These are phyloP conservation scores for Stenotaenia linearis DNA, from an alignment of 2,888 invertebrate species.

Conservation along the genomic window DNA sequence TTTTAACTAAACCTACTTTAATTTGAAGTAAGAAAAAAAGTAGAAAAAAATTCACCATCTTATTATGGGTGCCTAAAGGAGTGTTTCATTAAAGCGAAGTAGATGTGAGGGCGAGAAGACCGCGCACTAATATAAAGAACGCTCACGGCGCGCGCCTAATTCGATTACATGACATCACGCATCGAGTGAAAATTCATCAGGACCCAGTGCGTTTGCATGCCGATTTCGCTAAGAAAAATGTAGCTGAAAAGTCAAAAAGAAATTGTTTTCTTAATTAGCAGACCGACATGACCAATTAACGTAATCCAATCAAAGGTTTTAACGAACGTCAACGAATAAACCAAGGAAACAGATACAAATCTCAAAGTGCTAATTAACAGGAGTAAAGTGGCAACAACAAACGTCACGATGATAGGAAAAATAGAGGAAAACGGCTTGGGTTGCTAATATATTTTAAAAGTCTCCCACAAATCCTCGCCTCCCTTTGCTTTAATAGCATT, in stretches of 20 bases:
- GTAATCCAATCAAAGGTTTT: conserved; percentile 8
- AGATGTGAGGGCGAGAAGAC: background rate
- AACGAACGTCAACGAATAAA: conserved; percentile 7
- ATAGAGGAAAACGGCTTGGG: background rate
- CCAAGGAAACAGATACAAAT: conserved; percentile 3
- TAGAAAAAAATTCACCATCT: background rate
- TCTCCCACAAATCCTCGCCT: conserved; percentile 1
- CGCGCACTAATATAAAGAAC: background rate
- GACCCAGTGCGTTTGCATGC: background rate
- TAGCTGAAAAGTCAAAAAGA: background rate
- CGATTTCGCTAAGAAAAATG: background rate
- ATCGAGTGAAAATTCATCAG: conserved; percentile 5
- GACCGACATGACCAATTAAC: conserved; percentile 4
- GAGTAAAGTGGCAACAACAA: background rate
- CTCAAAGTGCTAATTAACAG: conserved; percentile 11
- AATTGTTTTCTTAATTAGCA: conserved; percentile 17
- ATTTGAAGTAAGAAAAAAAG: background rate
- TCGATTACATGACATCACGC: background rate
- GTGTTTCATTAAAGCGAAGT: conserved; percentile 1
- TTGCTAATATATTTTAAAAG: background rate
- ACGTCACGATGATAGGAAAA: conserved; percentile 2
- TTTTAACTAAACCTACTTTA: background rate
- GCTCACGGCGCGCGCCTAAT: background rate
- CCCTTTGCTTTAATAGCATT: background rate
- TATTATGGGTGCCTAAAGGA: background rate